Base-by-base conservation (phyloP, 2,888 invertebrate species). In the Polyommatus icarus region DNA sequence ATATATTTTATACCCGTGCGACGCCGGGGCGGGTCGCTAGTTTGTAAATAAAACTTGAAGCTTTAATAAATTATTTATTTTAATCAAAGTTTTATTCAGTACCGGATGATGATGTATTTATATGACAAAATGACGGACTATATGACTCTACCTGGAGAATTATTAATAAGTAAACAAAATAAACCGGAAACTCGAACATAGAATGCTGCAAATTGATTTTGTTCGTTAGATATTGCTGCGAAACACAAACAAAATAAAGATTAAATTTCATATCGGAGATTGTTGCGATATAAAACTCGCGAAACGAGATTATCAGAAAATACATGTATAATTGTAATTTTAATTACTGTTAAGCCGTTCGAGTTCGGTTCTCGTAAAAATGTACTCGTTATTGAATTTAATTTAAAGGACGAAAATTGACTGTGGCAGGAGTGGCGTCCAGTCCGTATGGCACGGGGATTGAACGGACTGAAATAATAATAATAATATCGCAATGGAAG, bases 51-150 rank as follows among this genome's bases (percentile, higher is more conserved):
- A 50, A 24, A 50, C 20, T 24, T 24, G 5, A 40, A 50, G 50
- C 50, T 50, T 15, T 15, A 73, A 73, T 40, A 73, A 50, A 50
- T 12, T 50, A 50, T 73, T 20, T 46, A 73, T 73, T 20, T 59
- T 8, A n/a, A 8, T n/a, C 20, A 18, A 2, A 20, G 59, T n/a
- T 59, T 59, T 59, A 59, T 59, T 50, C 5, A 4, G 50, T 54
- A 18, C 18, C 54, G 15, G 54, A 54, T 18, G 5, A 54, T 18
- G 54, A 54, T 54, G 54, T 54, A 18, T 50, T 59, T 20, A 8
- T 20, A 8, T 59, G 18, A 57, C 57, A 20, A 59, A 2, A 20
- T 59, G 8, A 59, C 18, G 18, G 18, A 46, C 54, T 4, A 54
- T 54, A 5, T 54, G 54, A 50, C 18, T 50, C 50, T 50, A 50